Base-by-base conservation (phyloP, 2,113 vertebrate genomes). In the Acanthisitta chloris region DNA sequence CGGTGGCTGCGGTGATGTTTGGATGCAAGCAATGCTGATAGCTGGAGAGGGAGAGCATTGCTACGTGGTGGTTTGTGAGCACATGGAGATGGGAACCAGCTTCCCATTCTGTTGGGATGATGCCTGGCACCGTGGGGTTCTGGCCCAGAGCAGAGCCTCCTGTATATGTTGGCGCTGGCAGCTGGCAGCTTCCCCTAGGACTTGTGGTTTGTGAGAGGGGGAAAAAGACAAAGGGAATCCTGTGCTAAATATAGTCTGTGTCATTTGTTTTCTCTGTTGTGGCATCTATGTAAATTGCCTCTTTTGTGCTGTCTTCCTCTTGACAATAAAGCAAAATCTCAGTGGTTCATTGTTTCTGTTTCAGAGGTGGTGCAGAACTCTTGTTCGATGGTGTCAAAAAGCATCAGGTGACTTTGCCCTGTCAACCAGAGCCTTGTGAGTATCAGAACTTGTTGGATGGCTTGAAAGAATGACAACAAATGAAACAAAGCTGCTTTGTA, bases 341-440 rank as follows among this genome's bases (percentile, higher is more conserved):
- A 95, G 85, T 94, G 29, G 34, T 80, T 95, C 90, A 71, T 97
- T 95, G 65, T 97, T 88, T 97, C 86, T 46, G 33, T 98, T 98
- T 89, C 96, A 99, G 99, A 92, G 99, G 99, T 54, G 99, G 99
- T 81, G 99, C 99, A 12, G 99, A 99, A 91, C 98, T 99, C 88
- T 98, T 99, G 79, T 99, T 99, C 69, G 97, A 98, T 61, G 99
- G 99, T 14, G 95, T 99, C n/a, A 99, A 98, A 97, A 98, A 99
- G 76, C 99, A 99, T 97, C 98, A 98, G 52, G 98, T 99, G 98
- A 98, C 98, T 78, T 97, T 99, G 91, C 99, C 99, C n/a, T 97
- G 92, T 97, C 99, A 98, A 69, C 96, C 98, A 55, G 98, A 98
- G 72, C 99, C 99, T 83, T 99, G 99, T 99, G 97, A 99, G 99